phyloP scores from a whole-genome alignment of 2,888 invertebrate genomes.

The Geotrupes spiniger region DNA sequence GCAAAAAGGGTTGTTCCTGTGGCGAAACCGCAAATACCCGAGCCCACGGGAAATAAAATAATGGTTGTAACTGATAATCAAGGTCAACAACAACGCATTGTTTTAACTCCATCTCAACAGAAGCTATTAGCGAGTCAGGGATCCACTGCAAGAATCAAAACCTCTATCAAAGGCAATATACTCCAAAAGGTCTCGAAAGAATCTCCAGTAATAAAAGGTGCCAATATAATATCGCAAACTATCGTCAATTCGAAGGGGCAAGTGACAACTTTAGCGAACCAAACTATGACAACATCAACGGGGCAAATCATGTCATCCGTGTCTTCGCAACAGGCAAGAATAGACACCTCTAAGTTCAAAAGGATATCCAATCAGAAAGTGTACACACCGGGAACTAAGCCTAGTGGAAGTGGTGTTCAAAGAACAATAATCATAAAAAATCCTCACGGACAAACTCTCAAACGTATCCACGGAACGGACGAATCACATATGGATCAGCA shows the following conservation, averaged over 20 bases:
- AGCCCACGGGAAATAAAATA: slow-evolving; percentile 54
- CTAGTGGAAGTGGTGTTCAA: slow-evolving; percentile 22
- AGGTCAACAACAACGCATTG: slow-evolving; percentile 59
- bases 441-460: slow-evolving; percentile 46
- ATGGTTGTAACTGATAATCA: slow-evolving; percentile 65
- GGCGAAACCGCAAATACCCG: slow-evolving; percentile 49
- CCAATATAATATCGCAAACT: slow-evolving; percentile 45
- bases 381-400: slow-evolving; percentile 14
- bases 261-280: slow-evolving; percentile 50
- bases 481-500: slow-evolving; percentile 43
- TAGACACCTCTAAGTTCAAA: slow-evolving; percentile 33
- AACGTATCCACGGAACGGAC: slow-evolving; percentile 42
- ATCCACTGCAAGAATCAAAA: slow-evolving; percentile 25
- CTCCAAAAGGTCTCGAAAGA: slow-evolving; percentile 16
- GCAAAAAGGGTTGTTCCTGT: slow-evolving; percentile 45
- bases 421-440: slow-evolving; percentile 48
- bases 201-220: slow-evolving; percentile 9
- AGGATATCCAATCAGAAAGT: slow-evolving; percentile 13
- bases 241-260: slow-evolving; percentile 59
- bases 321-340: slow-evolving; percentile 46
- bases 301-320: slow-evolving; percentile 46
- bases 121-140: slow-evolving; percentile 56
- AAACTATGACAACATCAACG: slow-evolving; percentile 40
- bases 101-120: slow-evolving; percentile 61
- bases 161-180: slow-evolving; percentile 24